Base-by-base conservation (phyloP, 2,888 invertebrate genomes). In the Antitype chi region DNA sequence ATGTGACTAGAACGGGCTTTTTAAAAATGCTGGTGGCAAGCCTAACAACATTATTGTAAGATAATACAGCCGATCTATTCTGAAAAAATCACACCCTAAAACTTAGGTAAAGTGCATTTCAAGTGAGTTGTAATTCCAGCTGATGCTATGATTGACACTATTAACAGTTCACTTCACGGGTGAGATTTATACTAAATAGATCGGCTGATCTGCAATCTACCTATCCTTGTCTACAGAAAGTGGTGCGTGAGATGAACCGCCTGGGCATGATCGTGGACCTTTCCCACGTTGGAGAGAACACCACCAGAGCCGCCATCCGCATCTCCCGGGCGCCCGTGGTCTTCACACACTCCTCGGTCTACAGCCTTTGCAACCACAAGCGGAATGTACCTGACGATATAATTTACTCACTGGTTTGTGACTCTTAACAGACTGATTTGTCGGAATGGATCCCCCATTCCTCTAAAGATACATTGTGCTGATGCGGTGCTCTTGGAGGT, bases 221-320 rank as follows among this genome's bases (percentile, higher is more conserved):
- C 20, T n/a, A 1, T 59, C 8, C 69, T 82, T 92, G 92, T 91
- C 88, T 74, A 85, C 96, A 97, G 97, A 97, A 97, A 94, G 97
- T 98, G 78, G 97, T 98, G 4, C 97, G 97, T 78, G 98, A 98
- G 94, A 98, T 98, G 98, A 98, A 98, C 94, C 97, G 98, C 0
- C 96, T 98, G 28, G 98, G 98, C 0, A 98, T 98, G 98, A 94
- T 98, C 89, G 97, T 98, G 71, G 98, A 98, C 90, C 92, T 98
- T 86, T 97, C 98, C 0, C 98, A 98, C 93, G 98, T 98, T 20
- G 97, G 98, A 0, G 97, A 97, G 75, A 97, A 97, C 85, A 98
- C 98, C 5, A 98, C 98, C 96, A 92, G 97, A 13, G 98, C 98
- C 59, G 98, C 98, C 28, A 95, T 98, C 83, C 97, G 97, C 68